These are phyloP conservation scores for Austrolebias charrua DNA, from an alignment of 2,797 vertebrate species.

Conservation along the genomic window DNA sequence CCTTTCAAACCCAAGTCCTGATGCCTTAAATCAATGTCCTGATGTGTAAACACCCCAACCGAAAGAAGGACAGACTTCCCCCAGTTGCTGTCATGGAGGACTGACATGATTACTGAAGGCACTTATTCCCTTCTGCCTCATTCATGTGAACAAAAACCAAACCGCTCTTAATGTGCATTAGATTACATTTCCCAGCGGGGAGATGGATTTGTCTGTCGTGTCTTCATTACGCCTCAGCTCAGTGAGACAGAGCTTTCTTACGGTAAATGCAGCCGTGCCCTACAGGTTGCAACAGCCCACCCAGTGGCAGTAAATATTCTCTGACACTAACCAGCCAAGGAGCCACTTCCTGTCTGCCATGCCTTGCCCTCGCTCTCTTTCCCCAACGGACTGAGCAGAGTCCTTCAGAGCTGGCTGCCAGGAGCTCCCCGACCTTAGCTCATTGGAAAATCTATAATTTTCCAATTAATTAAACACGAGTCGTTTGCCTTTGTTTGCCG, in stretches of 20 bases:
- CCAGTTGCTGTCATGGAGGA: neutral
- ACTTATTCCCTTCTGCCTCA: neutral
- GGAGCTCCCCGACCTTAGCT: neutral
- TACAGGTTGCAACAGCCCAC: constrained; percentile 52
- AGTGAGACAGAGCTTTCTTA: constrained; percentile 43
- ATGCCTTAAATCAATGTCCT: neutral
- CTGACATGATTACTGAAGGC: neutral
- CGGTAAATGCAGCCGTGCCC: constrained; percentile 56
- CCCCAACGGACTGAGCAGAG: no score
- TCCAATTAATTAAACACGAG: constrained; percentile 71
- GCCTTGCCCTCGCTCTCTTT: constrained; percentile 12
- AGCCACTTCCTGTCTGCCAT: constrained; percentile 49
- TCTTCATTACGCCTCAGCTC: constrained; percentile 41
- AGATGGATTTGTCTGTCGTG: constrained; percentile 27
- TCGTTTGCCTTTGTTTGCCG: constrained; percentile 49
- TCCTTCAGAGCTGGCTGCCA: neutral
- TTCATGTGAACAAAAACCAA: neutral
- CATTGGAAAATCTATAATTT: no score
- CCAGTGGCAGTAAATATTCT: constrained; percentile 60
- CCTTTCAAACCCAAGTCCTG: no score
- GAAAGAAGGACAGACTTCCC: no score
- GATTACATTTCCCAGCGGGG: constrained; percentile 18
- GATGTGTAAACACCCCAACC: no score
- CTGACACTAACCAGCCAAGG: constrained; percentile 60
- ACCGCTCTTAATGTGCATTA: neutral